Evolutionary conservation across 2,797 vertebrate species (phyloP).

Genomic region (Argentina silus): DNA sequence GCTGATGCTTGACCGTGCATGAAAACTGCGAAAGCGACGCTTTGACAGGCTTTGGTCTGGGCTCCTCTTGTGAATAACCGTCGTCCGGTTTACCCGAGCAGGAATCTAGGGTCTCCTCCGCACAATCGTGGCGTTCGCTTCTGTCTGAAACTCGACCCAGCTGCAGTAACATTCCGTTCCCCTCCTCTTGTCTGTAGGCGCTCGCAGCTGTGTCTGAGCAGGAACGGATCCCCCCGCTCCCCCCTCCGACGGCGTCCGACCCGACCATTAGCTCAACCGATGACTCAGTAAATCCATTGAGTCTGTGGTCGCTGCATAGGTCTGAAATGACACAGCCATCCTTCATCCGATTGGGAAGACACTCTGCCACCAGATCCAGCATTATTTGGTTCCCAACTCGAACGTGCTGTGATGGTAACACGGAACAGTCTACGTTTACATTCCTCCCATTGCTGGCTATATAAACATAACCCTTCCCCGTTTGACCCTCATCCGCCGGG

Average conservation of each 20-base stretch:
- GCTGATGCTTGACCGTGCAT: background rate
- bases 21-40: background rate
- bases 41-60: background rate
- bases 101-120: background rate
- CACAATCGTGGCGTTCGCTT: background rate
- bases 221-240: background rate
- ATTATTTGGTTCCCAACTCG: conserved; percentile 9
- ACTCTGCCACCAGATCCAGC: conserved; percentile 13
- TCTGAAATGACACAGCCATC: conserved; percentile 4
- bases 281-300: conserved; percentile 22
- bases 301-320: background rate
- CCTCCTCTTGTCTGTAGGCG: conserved; percentile 4
- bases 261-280: conserved; percentile 8
- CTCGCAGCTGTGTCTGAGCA: conserved; percentile 13
- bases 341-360: background rate
- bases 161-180: conserved; percentile 18
- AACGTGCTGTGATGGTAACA: background rate
- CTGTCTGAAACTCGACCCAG: conserved; percentile 9
- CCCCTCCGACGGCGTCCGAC: background rate
- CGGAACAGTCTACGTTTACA: conserved; percentile 11
- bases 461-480: conserved; percentile 11
- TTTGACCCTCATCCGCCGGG: conserved; percentile 1
- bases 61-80: background rate
- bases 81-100: background rate
- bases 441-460: conserved; percentile 12